These are phyloP conservation scores for Ormyrus rosae DNA, from an alignment of 2,888 invertebrate genomes.

Conservation along the genomic window DNA sequence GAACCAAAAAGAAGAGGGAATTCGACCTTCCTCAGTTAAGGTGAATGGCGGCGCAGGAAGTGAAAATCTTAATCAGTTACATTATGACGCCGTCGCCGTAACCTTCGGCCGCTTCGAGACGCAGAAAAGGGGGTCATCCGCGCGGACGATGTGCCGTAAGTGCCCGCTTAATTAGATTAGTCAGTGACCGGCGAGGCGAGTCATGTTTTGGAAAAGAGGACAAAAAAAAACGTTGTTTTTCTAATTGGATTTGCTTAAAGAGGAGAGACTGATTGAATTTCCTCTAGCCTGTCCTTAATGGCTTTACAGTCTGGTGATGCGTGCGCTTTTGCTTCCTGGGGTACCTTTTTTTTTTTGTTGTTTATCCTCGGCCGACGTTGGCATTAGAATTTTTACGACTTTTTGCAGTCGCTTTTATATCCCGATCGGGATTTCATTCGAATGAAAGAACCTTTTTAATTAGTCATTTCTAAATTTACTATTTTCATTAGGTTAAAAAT, in stretches of 20 bases:
- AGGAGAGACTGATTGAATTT: not conserved
- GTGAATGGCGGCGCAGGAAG: not conserved
- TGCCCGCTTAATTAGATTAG: constrained; percentile 10
- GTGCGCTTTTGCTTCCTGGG: too few species aligned
- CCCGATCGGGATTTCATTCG: too few species aligned
- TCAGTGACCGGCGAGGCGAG: not conserved
- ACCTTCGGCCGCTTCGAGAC: too few species aligned
- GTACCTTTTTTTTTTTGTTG: too few species aligned
- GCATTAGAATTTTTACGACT: not conserved
- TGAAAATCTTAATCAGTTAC: not conserved
- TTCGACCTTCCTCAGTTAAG: not conserved
- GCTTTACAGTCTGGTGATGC: too few species aligned
- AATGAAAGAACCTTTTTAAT: too few species aligned
- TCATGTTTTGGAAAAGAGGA: not conserved
- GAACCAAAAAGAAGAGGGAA: not conserved
- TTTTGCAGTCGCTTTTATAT: too few species aligned
- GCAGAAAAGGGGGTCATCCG: not conserved
- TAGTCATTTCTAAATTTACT: too few species aligned
- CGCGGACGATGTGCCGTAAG: not conserved
- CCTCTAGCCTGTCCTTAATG: too few species aligned
- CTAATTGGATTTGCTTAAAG: constrained; percentile 4
- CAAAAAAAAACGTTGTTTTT: not conserved
- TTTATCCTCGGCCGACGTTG: too few species aligned
- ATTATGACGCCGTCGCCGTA: too few species aligned
- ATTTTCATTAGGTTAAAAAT: too few species aligned